Base-by-base conservation (phyloP, 2,113 vertebrate genomes). In the Daboia siamensis region DNA sequence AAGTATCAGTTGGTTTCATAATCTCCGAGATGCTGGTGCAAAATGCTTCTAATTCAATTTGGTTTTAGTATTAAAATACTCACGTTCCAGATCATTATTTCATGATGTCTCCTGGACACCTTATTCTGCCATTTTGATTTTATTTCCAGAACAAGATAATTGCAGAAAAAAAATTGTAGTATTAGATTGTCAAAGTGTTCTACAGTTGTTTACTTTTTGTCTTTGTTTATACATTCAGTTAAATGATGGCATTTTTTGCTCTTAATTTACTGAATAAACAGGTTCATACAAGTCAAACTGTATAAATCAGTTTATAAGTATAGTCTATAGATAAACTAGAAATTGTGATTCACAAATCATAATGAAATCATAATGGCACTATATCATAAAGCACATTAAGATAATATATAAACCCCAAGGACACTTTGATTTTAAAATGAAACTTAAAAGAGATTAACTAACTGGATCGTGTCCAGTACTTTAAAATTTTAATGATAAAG, bases 401-500 rank as follows among this genome's bases (percentile, higher is more conserved):
- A 44, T 21, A 21, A 44, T 80, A 20, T 80, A 80, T 44, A 39
- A 80, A 80, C 6, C 6, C 15, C 33, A 80, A 39, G 7, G 6
- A 44, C 6, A 44, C 17, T 74, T 33, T 80, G 74, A 80, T 80
- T 80, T 80, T 80, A 39, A 74, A 80, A 39, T 80, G 17, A 80
- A 80, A 80, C 6, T 80, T 80, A 80, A 80, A 80, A 21, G 20
- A 39, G 33, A 44, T 80, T 80, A 80, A 80, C 33, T 80, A 17
- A 21, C 17, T 44, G 33, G 74, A 44, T 87, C 54, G 33, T 87
- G 12, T 48, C 12, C 59, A 52, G 21, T 20, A 33, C 21, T 52
- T 1, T 48, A 51, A n/a, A 44, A 85, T 24, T 29, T 54, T 52
- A 9, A 5, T n/a, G 29, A 24, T 0, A 0, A 10, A 0, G 0